Evolutionary conservation across 2,113 vertebrate species (phyloP).

Genomic region (Cryptotis parvus): DNA sequence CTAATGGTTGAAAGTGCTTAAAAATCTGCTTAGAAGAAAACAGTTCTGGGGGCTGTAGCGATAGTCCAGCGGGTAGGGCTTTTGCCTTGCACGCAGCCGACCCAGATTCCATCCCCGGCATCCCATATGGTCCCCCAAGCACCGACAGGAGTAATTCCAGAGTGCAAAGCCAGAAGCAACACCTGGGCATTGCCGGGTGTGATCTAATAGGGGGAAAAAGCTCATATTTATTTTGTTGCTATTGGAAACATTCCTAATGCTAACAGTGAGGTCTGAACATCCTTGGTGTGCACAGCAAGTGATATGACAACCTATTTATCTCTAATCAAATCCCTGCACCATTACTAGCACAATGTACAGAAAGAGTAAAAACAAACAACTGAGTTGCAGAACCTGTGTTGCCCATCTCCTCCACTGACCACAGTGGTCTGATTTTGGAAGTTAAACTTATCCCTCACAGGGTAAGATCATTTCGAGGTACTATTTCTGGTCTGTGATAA

Average conservation of each 20-base stretch:
- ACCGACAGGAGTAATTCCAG: too few species aligned
- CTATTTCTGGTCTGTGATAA: not conserved
- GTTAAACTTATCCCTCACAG: not conserved
- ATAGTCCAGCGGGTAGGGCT: too few species aligned
- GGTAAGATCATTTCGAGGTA: not conserved
- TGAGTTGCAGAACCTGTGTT: not conserved
- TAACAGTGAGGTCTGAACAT: constrained; percentile 14
- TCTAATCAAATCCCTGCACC: not conserved
- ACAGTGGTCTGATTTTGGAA: not conserved
- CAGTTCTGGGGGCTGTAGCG: too few species aligned
- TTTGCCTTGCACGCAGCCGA: too few species aligned
- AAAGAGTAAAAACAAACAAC: not conserved
- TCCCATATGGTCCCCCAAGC: too few species aligned
- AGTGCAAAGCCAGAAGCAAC: too few species aligned
- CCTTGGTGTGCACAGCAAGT: not conserved
- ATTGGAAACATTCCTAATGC: constrained; percentile 30
- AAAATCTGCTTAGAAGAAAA: constrained; percentile 55
- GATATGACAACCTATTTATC: constrained; percentile 2
- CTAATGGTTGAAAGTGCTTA: constrained; percentile 31
- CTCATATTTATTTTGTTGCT: too few species aligned
- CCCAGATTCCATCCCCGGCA: too few species aligned
- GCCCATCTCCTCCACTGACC: not conserved
- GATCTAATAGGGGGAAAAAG: too few species aligned
- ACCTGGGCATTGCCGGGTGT: too few species aligned
- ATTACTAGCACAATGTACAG: not conserved